phyloP scores from a whole-genome alignment of 92 coral and sea anemone species.

The Epizoanthus stellaris region DNA sequence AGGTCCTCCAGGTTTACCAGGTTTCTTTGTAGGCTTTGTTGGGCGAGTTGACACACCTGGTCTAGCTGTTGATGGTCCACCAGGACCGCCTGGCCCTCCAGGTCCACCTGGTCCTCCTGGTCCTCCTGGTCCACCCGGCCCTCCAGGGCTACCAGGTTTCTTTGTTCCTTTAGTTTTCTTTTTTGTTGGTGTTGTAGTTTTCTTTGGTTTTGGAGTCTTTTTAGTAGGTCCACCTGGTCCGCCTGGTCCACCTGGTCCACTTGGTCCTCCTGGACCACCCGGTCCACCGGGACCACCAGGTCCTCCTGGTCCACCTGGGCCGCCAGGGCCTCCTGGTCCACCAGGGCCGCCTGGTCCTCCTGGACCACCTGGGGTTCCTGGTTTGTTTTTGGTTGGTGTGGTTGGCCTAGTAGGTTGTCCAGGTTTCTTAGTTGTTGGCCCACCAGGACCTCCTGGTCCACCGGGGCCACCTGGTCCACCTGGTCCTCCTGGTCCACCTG shows the following conservation, averaged over 20 bases:
- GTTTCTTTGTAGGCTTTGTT: slow-evolving; percentile 67
- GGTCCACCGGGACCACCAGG: slow-evolving; percentile 91
- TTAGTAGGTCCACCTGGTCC: slow-evolving; percentile 72
- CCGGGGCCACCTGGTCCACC: slow-evolving; percentile 78
- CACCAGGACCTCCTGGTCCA: slow-evolving; percentile 77
- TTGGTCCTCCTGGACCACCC: slow-evolving; percentile 62
- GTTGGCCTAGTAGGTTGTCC: slow-evolving; percentile 72
- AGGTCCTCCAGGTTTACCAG: slow-evolving; percentile 76
- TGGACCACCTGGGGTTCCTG: slow-evolving; percentile 71
- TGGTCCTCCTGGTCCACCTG: slow-evolving; percentile 59
- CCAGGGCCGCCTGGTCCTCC: slow-evolving; percentile 83
- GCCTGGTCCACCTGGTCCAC: slow-evolving; percentile 80
- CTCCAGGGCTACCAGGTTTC: slow-evolving; percentile 84
- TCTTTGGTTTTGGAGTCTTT: slow-evolving; percentile 52
- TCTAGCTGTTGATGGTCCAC: slow-evolving; percentile 69
- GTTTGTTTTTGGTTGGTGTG: slow-evolving; percentile 63
- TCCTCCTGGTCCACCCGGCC: slow-evolving; percentile 76
- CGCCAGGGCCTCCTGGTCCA: slow-evolving; percentile 84
- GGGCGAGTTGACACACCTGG: slow-evolving; percentile 74
- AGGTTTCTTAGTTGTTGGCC: slow-evolving; percentile 54
- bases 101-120: slow-evolving; percentile 79
- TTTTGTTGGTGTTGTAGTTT: slow-evolving; percentile 17
- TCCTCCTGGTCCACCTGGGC: slow-evolving; percentile 79
- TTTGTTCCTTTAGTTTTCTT: slow-evolving; percentile 47
- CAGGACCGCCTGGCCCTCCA: slow-evolving; percentile 89